Conservation (phyloP, 2,113 vertebrate genomes). For the Dryoscopus gambensis region DNA sequence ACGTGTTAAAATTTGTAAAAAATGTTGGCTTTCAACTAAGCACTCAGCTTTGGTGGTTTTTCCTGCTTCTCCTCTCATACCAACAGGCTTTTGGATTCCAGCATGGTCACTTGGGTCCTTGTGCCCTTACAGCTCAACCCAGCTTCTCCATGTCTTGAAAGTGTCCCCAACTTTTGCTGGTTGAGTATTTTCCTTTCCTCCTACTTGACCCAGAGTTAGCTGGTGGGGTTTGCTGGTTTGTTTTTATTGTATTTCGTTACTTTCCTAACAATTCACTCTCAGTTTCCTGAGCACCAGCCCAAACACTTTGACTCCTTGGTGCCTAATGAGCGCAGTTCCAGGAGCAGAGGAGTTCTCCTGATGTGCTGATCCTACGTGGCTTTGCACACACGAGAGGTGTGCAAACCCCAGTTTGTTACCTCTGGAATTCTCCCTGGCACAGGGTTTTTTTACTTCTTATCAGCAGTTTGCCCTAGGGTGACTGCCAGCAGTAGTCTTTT, state of each 20-base stretch:
- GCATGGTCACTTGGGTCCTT: neutral
- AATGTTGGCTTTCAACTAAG: rapidly evolving
- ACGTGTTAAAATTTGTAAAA: neutral
- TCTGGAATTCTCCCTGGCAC: neutral
- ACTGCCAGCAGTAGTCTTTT: constrained; percentile 20
- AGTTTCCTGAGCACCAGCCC: neutral
- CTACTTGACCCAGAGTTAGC: neutral
- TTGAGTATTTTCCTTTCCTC: neutral
- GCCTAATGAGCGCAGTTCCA: neutral
- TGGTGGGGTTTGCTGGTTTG: neutral
- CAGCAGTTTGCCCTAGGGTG: constrained; percentile 46
- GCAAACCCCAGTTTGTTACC: neutral
- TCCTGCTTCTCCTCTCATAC: neutral
- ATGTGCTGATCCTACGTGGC: neutral
- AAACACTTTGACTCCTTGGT: neutral
- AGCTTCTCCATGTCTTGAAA: neutral
- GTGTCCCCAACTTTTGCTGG: neutral
- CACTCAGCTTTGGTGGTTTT: neutral
- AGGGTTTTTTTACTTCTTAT: constrained; percentile 5
- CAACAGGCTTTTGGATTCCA: neutral
- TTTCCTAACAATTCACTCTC: neutral
- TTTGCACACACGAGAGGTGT: neutral
- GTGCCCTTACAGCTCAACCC: neutral
- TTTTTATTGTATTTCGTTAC: neutral
- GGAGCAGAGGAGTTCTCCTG: neutral